Evolutionary conservation across 1,140 invertebrate species (phyloP), one percentile per base, ranked within the genome.

Genomic region (Telenomus remus): DNA sequence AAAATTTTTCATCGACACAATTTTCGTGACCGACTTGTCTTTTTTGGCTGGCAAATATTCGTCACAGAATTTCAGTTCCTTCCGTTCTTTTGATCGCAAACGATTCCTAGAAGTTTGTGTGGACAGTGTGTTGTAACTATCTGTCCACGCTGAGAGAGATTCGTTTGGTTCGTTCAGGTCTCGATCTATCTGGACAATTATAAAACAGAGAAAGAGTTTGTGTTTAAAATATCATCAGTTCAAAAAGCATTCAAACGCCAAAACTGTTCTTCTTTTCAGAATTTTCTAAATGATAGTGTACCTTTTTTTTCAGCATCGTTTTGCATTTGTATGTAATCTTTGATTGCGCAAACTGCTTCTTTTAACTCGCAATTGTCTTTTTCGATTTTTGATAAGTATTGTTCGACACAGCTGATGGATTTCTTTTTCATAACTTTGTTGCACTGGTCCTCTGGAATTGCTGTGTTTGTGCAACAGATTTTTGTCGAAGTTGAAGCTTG

Each of bases 391-490:
- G 70, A 48, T 37, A 73, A 56, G 56, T 60, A 74, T 10, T 65
- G 63, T 46, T 74, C 71, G 34, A 65, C 61, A 3, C 71, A 65
- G 14, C 61, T 60, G 34, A 5, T 61, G 0, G 61, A 74, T 68
- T 74, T 74, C 13, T 61, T 39, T 19, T 66, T 63, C 14, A 65
- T 60, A 19, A 74, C 46, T 42, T 54, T 27, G 34, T 49, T 61
- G 42, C 46, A 61, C 16, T 74, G 61, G 12, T 61, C 49, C 56
- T 61, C 50, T 5, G 63, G 56, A 42, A 65, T 59, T 3, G 43
- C 57, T 42, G 69, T 53, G 37, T 39, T 53, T 7, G 35, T 53
- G 11, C 33, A 37, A 5, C 14, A 14, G 8, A n/a, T 7, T n/a
- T 53, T 53, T 39, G 35, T 53, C 13, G 50, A 10, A 15, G 37